Base-by-base conservation (phyloP, 2,113 vertebrate genomes). In the Channa maculata region DNA sequence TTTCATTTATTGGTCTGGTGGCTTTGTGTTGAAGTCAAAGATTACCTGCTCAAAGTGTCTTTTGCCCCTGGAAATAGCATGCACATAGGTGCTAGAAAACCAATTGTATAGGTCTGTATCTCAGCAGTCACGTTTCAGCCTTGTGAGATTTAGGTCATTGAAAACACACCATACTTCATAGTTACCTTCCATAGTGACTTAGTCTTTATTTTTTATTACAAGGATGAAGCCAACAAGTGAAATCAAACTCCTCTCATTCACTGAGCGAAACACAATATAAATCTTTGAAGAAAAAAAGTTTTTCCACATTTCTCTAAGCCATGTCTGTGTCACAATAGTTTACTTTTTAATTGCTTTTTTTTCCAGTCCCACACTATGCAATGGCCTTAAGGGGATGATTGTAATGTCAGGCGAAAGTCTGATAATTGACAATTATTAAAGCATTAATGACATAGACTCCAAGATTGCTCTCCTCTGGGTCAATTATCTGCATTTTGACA, bases 371-470 rank as follows among this genome's bases (percentile, higher is more conserved):
- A 75, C 50, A 48, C 62, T 57, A 15, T 49, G 65, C 38, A 0
- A 36, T 51, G 39, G 77, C 82, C 88, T 80, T 49, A 36, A 79
- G 83, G 77, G 55, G 51, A 13, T 45, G 53, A 62, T 76, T 68
- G 75, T 63, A 52, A 57, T 88, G 77, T 81, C 79, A 84, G 61
- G 53, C 51, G 1, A 73, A 79, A 65, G 50, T 39, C 48, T 59
- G 53, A 81, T 85, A 86, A 88, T 85, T 85, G 85, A 88, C 86
- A 75, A 77, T 73, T 86, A 85, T 88, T 85, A 88, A 88, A 89
- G 82, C 69, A 80, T 73, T 88, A 72, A 88, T 86, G 72, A 75
- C 79, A 66, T 75, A 77, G 65, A 48, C 46, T 60, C 45, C 54
- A 68, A 60, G 79, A 88, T 83, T 82, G 79, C 55, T 15, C 69